Evolutionary conservation across 2,797 vertebrate species (phyloP).

Genomic region (Percopsis omiscomaycus): DNA sequence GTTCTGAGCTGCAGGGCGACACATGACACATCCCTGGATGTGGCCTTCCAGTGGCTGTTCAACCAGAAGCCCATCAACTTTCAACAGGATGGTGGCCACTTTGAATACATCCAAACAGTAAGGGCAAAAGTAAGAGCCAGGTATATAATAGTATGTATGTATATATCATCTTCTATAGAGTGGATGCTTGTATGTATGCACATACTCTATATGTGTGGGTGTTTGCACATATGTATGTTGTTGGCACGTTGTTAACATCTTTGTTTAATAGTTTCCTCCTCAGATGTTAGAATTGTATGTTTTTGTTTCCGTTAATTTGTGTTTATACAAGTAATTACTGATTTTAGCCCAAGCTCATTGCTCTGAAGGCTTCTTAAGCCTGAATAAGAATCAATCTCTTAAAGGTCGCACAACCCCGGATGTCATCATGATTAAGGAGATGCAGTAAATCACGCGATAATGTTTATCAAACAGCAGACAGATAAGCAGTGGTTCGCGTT

Average conservation of each 20-base stretch:
- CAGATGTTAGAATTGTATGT: neutral
- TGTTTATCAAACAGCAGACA: conserved; percentile 36
- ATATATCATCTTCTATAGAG: neutral
- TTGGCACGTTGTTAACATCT: neutral
- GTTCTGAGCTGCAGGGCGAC: conserved; percentile 93
- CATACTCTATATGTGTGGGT: too few species aligned
- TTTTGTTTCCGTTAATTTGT: neutral
- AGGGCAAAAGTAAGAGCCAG: conserved; percentile 74
- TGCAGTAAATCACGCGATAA: conserved; percentile 34
- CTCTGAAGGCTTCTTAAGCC: conserved; percentile 25
- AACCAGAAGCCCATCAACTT: conserved; percentile 89
- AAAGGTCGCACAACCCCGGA: conserved; percentile 43
- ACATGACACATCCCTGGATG: conserved; percentile 88
- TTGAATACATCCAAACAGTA: conserved; percentile 96
- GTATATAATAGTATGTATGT: neutral
- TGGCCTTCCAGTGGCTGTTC: conserved; percentile 90
- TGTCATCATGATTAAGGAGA: conserved; percentile 47
- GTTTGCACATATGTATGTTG: too few species aligned
- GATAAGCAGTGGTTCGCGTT: conserved; percentile 9
- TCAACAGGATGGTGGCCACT: conserved; percentile 89
- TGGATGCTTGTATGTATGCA: too few species aligned
- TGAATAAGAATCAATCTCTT: conserved; percentile 43
- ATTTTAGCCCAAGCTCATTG: conserved; percentile 22
- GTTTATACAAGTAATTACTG: conserved; percentile 8
- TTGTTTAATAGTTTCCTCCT: neutral